These are phyloP conservation scores for Crocuta crocuta DNA, from an alignment of 2,113 vertebrate genomes.

Conservation along the genomic window DNA sequence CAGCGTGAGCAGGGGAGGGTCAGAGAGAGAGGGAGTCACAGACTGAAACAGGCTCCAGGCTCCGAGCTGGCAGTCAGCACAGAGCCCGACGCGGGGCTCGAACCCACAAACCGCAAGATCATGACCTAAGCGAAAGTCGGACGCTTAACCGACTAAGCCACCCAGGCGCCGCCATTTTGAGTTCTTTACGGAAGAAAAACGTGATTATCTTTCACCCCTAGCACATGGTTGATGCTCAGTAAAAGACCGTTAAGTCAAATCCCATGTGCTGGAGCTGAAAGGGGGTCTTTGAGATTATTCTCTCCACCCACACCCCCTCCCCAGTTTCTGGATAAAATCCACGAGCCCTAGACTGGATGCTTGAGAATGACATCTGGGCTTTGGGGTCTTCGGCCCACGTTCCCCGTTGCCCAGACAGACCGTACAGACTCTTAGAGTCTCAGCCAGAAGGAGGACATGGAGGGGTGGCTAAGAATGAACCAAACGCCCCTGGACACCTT, in stretches of 20 bases:
- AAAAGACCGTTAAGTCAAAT: not conserved
- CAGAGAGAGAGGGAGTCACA: too few relatives aligned
- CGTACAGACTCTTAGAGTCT: accelerated
- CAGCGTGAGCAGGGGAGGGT: too few relatives aligned
- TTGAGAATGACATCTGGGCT: accelerated
- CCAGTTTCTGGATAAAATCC: not conserved
- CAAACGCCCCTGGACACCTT: accelerated
- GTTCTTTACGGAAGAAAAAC: not conserved
- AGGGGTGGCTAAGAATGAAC: not conserved
- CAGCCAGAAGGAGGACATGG: not conserved
- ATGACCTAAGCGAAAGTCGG: too few relatives aligned
- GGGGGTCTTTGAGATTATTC: not conserved
- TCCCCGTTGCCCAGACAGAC: not conserved
- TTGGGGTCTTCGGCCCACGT: accelerated
- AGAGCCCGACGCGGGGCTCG: too few relatives aligned
- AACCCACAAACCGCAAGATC: too few relatives aligned
- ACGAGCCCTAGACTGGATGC: not conserved
- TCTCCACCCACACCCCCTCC: too few relatives aligned
- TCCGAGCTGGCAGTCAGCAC: too few relatives aligned
- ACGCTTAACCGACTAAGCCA: too few relatives aligned
- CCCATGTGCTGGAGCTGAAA: accelerated
- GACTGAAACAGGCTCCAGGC: too few relatives aligned
- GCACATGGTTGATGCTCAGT: accelerated
- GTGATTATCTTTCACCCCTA: not conserved
- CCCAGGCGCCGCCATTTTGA: too few relatives aligned